These are phyloP conservation scores for Sebastes glaucus DNA, from an alignment of 2,797 vertebrate genomes.

Conservation along the genomic window DNA sequence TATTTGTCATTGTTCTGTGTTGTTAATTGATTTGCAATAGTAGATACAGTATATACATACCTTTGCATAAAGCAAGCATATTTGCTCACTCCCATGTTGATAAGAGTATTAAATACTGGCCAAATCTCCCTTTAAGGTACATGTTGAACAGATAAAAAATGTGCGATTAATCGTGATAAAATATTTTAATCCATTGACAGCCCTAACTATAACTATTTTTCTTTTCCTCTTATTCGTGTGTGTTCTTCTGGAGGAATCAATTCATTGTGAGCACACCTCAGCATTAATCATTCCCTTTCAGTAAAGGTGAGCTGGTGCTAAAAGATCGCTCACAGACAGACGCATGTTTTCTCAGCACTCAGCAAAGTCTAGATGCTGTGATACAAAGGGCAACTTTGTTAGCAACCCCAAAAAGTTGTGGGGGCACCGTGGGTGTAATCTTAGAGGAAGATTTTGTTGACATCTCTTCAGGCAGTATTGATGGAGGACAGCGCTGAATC, in stretches of 20 bases:
- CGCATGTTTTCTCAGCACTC: not conserved
- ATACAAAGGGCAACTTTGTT: conserved; percentile 1
- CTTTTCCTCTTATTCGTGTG: not conserved
- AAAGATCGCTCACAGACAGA: not conserved
- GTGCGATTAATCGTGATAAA: no score
- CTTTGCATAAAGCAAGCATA: no score
- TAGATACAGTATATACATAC: no score
- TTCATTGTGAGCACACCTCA: not conserved
- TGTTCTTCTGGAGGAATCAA: not conserved
- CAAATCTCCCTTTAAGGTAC: no score
- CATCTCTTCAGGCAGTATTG: conserved; percentile 29
- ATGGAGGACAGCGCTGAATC: conserved; percentile 20
- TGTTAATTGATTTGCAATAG: no score
- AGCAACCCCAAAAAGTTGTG: not conserved
- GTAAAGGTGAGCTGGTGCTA: not conserved
- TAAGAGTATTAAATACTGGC: no score
- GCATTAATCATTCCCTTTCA: not conserved
- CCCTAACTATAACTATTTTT: not conserved
- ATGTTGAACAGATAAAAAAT: no score
- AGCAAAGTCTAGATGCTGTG: not conserved
- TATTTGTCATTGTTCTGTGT: no score
- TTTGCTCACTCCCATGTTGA: no score
- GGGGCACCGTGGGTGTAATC: conserved; percentile 2
- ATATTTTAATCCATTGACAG: no score
- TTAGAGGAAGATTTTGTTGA: conserved; percentile 30